Evolutionary conservation across 1,140 invertebrate genomes (phyloP), one percentile per base, ranked within the genome.

Genomic region (Temnothorax curvispinosus): DNA sequence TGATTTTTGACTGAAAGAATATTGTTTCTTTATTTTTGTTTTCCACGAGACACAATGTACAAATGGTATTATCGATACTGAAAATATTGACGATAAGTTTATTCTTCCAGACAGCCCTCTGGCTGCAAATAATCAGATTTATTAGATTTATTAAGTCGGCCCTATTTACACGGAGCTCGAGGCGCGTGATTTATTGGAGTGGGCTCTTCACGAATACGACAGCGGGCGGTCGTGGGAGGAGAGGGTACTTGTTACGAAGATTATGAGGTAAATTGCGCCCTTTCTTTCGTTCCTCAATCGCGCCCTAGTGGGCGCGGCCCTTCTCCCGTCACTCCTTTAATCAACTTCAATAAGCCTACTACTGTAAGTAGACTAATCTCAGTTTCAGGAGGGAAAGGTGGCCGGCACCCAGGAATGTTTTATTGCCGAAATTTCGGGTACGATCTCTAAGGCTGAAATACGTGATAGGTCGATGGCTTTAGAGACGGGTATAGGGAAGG

Each of bases 111-210:
- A 8, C 13, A 62, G 54, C 27, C 54, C 44, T 58, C 62, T 72
- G 67, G 52, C 89, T 67, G 54, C 71, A 54, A 82, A 87, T 92
- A 93, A 93, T 93, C 92, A 92, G 91, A 93, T 93, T 93, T 93
- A 92, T 93, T 92, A 92, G 91, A 93, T 93, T 93, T 93, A 92
- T 93, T 92, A 92, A 93, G 90, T 93, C 82, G 56, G 74, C 67
- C 81, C 72, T 93, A 91, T 93, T 93, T 92, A 93, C 92, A 92
- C 88, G 87, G 67, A 41, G 76, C 84, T 88, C 60, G 76, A 90
- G 67, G 90, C 90, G 67, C 91, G 88, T 92, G 92, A 92, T 92
- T 92, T 92, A 92, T 92, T 87, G 89, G 81, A 88, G 91, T 91
- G 89, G 85, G 69, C 85, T 86, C 87, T 88, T 89, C 84, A 76